A percentile compares a stretch with the other conserved stretches of the same genome.
Conservation (phyloP, 2,888 invertebrate species). For the Drosophila multiciliata region DNA sequence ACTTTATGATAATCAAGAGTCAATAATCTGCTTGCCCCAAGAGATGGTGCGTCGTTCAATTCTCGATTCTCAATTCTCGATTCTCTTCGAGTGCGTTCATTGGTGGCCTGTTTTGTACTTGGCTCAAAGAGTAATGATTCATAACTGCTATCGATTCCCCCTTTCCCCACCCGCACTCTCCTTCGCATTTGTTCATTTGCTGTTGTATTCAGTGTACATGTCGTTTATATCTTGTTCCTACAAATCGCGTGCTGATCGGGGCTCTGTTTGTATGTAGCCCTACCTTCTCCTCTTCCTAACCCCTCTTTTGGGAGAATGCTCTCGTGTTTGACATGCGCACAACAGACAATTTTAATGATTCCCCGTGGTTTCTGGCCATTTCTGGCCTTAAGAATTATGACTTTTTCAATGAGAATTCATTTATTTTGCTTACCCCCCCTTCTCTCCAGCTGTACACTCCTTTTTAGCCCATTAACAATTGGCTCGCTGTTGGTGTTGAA, state of each 20-base stretch:
- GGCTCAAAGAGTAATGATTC: conserved; percentile 69
- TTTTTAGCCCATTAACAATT: conserved; percentile 18
- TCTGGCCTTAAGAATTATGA: conserved; percentile 72
- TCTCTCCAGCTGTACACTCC: neutral
- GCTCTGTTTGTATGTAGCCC: conserved; percentile 34
- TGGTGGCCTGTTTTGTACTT: conserved; percentile 56
- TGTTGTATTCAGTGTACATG: conserved; percentile 75
- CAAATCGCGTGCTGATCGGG: conserved; percentile 78
- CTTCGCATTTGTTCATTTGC: conserved; percentile 60
- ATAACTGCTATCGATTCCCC: conserved; percentile 49
- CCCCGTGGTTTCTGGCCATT: conserved; percentile 66
- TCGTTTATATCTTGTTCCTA: conserved; percentile 78
- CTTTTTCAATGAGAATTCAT: conserved; percentile 77
- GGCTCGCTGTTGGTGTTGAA: conserved; percentile 74
- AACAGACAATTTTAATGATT: conserved; percentile 77
- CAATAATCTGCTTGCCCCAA: conserved; percentile 57
- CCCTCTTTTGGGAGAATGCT: conserved; percentile 19
- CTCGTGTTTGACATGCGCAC: conserved; percentile 75
- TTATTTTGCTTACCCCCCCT: conserved; percentile 56
- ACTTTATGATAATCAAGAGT: conserved; percentile 71
- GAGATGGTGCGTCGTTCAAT: conserved; percentile 4
- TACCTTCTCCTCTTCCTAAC: conserved; percentile 21
- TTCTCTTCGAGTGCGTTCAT: conserved; percentile 37
- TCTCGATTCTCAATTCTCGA: neutral
- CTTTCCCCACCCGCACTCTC: neutral